These are phyloP conservation scores for Cephus pulcher DNA, from an alignment of 2,888 invertebrate genomes.

Conservation along the genomic window DNA sequence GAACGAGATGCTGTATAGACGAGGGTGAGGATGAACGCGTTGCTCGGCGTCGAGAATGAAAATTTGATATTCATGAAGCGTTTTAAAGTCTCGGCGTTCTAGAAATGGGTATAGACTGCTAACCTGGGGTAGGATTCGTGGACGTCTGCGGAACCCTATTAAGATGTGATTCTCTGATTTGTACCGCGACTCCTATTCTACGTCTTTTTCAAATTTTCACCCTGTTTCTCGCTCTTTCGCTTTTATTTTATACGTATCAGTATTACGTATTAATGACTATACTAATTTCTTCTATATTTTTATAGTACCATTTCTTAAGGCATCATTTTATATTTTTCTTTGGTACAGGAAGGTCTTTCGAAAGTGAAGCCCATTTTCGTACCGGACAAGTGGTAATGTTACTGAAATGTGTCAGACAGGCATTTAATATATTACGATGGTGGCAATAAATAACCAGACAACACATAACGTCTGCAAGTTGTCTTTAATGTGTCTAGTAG, in stretches of 20 bases:
- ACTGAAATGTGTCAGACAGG: neutral
- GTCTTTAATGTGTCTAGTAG: no score
- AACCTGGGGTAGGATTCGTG: slow-evolving; percentile 30
- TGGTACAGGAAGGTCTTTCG: neutral
- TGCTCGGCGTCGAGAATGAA: slow-evolving; percentile 31
- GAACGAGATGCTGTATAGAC: slow-evolving; percentile 11
- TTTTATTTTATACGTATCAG: neutral
- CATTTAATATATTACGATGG: no score
- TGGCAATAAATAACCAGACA: no score
- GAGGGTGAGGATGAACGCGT: slow-evolving; percentile 18
- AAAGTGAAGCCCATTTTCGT: neutral
- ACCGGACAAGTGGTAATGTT: neutral
- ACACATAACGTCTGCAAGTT: no score
- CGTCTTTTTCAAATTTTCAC: neutral
- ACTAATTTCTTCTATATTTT: neutral
- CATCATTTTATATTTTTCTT: neutral
- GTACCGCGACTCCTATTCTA: neutral
- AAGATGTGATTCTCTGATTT: slow-evolving; percentile 49
- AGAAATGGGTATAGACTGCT: slow-evolving; percentile 39
- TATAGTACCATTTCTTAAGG: neutral
- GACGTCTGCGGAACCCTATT: slow-evolving; percentile 46
- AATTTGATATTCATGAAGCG: slow-evolving; percentile 56
- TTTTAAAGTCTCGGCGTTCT: slow-evolving; percentile 49
- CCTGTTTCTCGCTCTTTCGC: neutral
- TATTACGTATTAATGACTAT: neutral